Conservation (phyloP, 30 jellyfish, hydroid and myxozoan genomes). For the Chironex yamaguchii region DNA sequence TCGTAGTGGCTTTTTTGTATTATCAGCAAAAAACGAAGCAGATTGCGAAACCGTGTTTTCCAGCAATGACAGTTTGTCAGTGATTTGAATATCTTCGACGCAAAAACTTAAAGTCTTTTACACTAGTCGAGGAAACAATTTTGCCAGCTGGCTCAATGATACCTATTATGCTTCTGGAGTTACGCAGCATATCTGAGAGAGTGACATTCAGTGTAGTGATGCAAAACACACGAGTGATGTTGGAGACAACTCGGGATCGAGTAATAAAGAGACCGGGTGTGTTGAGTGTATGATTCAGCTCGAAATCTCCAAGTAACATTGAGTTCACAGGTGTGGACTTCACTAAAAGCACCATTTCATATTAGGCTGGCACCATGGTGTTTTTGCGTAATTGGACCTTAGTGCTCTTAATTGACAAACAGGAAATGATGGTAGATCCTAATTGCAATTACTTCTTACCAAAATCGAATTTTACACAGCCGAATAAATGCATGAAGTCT, state of each 20-base stretch:
- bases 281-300: constrained; percentile 25
- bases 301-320: constrained; percentile 37
- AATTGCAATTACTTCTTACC: constrained; percentile 10
- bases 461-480: constrained; percentile 22
- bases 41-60: not conserved
- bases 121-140: no score
- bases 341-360: constrained; percentile 44
- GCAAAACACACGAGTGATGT: constrained; percentile 36
- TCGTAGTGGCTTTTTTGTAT: constrained; percentile 17
- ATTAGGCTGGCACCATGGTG: constrained; percentile 46
- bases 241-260: constrained; percentile 47
- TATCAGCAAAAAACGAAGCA: constrained; percentile 3
- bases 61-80: not conserved
- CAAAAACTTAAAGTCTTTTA: no score
- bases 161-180: constrained; percentile 55
- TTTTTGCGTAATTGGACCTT: constrained; percentile 15
- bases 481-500: constrained; percentile 37
- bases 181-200: constrained; percentile 13
- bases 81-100: constrained; percentile 7
- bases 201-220: constrained; percentile 34
- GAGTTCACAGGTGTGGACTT: constrained; percentile 42
- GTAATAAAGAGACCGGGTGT: constrained; percentile 39
- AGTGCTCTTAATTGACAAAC: constrained; percentile 22
- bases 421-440: constrained; percentile 28
- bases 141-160: constrained; percentile 35